Percentiles rank a stretch among this genome's conserved stretches.
Evolutionary conservation across 2,888 invertebrate genomes (phyloP).

Genomic region (Xestia xanthographa): DNA sequence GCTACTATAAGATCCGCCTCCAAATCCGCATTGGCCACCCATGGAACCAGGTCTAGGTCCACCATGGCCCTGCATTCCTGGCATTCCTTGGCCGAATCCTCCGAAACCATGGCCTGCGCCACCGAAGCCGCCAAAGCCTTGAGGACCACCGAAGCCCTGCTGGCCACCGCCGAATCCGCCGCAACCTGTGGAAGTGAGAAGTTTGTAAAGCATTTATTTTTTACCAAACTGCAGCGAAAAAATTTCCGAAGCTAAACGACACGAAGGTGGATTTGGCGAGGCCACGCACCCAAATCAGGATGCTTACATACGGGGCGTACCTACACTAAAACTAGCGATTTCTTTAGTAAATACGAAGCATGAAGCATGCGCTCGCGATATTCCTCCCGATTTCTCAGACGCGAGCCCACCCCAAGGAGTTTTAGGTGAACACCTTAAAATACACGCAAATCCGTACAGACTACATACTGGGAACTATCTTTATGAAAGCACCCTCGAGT

Average conservation of each 20-base stretch:
- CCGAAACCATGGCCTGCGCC: conserved; percentile 50
- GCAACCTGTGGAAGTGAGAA: conserved; percentile 42
- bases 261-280: no score
- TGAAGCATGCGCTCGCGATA: no score
- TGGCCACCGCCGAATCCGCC: conserved; percentile 58
- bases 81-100: conserved; percentile 58
- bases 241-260: neutral
- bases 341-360: no score
- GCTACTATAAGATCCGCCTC: conserved; percentile 44
- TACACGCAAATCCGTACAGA: no score
- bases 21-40: conserved; percentile 51
- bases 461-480: no score
- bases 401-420: no score
- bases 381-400: no score
- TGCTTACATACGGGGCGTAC: no score
- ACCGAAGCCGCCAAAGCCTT: conserved; percentile 58
- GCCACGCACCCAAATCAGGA: no score
- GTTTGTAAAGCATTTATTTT: neutral
- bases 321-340: no score
- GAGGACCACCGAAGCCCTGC: conserved; percentile 54
- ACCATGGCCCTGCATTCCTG: conserved; percentile 43
- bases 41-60: conserved; percentile 48
- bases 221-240: neutral
- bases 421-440: no score
- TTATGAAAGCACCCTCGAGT: no score